Evolutionary conservation across 35 echinoderm and acorn worm genomes (phyloP).

Genomic region (Diadema setosum): DNA sequence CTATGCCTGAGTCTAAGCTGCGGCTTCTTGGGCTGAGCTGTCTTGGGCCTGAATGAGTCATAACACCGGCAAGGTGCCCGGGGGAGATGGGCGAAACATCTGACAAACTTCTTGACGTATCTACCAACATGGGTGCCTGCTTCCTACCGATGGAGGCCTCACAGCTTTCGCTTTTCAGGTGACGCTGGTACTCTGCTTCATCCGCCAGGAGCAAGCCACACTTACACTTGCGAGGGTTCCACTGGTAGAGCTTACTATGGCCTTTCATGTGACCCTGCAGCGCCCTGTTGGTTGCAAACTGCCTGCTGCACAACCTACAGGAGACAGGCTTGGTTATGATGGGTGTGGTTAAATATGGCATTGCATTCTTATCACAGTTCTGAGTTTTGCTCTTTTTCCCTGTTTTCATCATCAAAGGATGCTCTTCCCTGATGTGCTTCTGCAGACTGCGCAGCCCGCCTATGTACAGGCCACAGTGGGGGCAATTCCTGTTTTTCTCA

Average conservation of each 20-base stretch:
- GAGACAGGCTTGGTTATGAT: not conserved
- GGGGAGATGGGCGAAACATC: not conserved
- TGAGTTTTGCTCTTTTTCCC: not conserved
- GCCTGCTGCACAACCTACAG: not conserved
- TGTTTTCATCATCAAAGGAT: not conserved
- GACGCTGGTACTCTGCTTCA: conserved; percentile 8
- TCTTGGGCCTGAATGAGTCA: not conserved
- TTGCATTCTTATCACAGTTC: too few relatives aligned
- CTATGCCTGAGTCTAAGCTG: not conserved
- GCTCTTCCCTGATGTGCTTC: not conserved
- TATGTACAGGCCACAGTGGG: not conserved
- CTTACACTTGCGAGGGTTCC: not conserved
- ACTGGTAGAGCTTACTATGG: not conserved
- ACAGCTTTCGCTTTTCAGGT: not conserved
- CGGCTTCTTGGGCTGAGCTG: not conserved
- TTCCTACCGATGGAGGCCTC: not conserved
- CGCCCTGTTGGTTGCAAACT: not conserved
- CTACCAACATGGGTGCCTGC: not conserved
- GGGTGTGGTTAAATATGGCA: too few relatives aligned
- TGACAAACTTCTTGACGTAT: not conserved
- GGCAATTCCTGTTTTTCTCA: not conserved
- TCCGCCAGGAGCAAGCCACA: conserved; percentile 2
- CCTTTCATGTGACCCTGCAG: conserved; percentile 13
- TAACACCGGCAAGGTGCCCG: not conserved
- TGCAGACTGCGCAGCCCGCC: not conserved